Base-by-base conservation (phyloP, 2,888 invertebrate species). In the Diarsia dahlii region DNA sequence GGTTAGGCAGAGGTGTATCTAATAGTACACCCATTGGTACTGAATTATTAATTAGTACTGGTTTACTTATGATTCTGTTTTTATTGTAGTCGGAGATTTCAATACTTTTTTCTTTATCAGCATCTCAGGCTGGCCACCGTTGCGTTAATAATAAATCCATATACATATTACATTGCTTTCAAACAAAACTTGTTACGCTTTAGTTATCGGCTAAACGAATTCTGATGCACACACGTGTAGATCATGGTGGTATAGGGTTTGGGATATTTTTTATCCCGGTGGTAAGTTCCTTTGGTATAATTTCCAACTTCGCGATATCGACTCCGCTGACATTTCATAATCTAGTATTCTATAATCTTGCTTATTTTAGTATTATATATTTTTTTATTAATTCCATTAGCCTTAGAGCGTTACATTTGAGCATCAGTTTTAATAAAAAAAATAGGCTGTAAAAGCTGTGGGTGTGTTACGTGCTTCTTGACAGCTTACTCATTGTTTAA, bases 401-500 rank as follows among this genome's bases (percentile, higher is more conserved):
- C 8, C 28, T 3, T 60, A 50, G 28, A 62, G 60, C 28, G 28
- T 74, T 60, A n/a, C 28, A 28, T 60, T 45, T 46, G 10, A 34
- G 18, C 48, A 74, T 74, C 50, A 52, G 4, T 18, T n/a, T n/a
- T 45, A n/a, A 45, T 63, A 63, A 15, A 28, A 28, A 28, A 54
- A 18, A 45, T 50, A 75, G 34, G 50, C 39, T 71, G 68, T 23
- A 71, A 46, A 23, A 45, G 56, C 45, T 56, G 45, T 23, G 15
- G n/a, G 13, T 70, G 63, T 67, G 13, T 13, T 54, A 12, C 45
- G 63, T 56, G 79, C 79, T 79, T 77, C 15, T 45, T 71, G 63
- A 48, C 48, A 56, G 48, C 71, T 77, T 78, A 70, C 23, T 4
- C 45, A 39, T 63, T 77, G 12, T 48, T 54, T 56, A 28, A 15